Evolutionary conservation across 2,888 invertebrate species (phyloP).

Genomic region (Agrochola lota): DNA sequence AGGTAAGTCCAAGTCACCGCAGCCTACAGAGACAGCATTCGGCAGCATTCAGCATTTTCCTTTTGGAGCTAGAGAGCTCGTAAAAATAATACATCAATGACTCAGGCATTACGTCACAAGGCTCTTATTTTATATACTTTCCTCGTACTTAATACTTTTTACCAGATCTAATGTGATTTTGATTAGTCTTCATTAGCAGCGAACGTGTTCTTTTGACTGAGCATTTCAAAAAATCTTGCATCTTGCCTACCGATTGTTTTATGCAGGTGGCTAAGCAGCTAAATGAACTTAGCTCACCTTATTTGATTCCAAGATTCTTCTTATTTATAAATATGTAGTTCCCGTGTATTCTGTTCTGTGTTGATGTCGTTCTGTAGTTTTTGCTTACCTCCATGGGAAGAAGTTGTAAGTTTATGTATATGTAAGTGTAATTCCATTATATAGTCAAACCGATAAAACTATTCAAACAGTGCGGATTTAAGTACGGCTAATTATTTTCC

Average conservation of each 20-base stretch:
- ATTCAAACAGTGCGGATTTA: background rate
- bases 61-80: slow-evolving; percentile 23
- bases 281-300: background rate
- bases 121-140: slow-evolving; percentile 23
- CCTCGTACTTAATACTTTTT: slow-evolving; percentile 26
- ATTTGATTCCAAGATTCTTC: background rate
- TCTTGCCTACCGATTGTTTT: background rate
- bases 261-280: background rate
- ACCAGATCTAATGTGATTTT: slow-evolving; percentile 48
- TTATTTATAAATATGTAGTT: background rate
- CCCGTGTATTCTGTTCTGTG: no score
- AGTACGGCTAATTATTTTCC: no score
- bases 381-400: no score
- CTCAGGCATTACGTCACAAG: slow-evolving; percentile 44
- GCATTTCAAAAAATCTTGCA: slow-evolving; percentile 13
- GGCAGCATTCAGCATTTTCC: no score
- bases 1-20: slow-evolving; percentile 16
- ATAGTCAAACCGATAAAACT: background rate
- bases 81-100: slow-evolving; percentile 45
- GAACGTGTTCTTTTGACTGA: slow-evolving; percentile 9
- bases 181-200: slow-evolving; percentile 33
- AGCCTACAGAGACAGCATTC: slow-evolving; percentile 52
- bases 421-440: background rate
- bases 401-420: background rate
- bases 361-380: no score